Evolutionary conservation across 2,797 vertebrate species (phyloP).

Genomic region (Eleutherodactylus coqui): DNA sequence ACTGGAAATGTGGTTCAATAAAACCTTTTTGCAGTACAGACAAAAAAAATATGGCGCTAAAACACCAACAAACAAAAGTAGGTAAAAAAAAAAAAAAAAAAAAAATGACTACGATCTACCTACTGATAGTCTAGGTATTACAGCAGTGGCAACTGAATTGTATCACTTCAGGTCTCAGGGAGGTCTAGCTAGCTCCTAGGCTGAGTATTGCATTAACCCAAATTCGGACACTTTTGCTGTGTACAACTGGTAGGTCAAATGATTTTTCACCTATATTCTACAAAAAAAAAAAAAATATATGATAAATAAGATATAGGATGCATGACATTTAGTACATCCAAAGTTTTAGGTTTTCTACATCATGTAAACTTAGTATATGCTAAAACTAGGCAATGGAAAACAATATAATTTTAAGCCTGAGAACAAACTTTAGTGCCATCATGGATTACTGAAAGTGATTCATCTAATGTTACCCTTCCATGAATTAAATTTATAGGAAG

Average conservation of each 20-base stretch:
- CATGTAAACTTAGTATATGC: not conserved
- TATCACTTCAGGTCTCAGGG: not conserved
- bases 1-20: constrained; percentile 19
- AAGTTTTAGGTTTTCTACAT: not conserved
- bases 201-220: not conserved
- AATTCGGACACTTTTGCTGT: not conserved
- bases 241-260: not conserved
- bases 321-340: not conserved
- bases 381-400: not conserved
- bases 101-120: not conserved
- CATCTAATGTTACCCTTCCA: not conserved
- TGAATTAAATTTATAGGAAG: not conserved
- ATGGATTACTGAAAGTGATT: not conserved
- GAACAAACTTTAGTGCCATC: not conserved
- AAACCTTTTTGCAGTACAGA: constrained; percentile 22
- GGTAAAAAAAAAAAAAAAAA: constrained; percentile 1
- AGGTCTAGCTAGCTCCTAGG: not conserved
- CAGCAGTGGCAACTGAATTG: not conserved
- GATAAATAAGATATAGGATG: not conserved
- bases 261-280: not conserved
- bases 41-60: not conserved
- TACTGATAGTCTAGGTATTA: not conserved
- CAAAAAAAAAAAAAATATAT: not conserved
- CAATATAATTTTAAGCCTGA: constrained; percentile 14
- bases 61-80: not conserved